Evolutionary conservation across 2,888 invertebrate species (phyloP).

Genomic region (Caenorhabditis sp.): DNA sequence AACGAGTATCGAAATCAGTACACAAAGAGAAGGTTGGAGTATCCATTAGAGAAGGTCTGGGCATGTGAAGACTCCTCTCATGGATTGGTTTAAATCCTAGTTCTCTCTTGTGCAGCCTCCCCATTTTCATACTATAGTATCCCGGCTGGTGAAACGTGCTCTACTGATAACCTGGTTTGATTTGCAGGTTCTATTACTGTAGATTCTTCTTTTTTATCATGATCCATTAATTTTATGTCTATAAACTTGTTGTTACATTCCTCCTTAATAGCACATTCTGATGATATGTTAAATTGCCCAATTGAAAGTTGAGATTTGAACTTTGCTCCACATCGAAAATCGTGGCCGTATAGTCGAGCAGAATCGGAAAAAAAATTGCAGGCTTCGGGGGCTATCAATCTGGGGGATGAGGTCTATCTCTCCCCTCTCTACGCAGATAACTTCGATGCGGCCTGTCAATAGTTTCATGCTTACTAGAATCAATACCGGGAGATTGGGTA

Average conservation of each 20-base stretch:
- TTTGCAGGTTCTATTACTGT: background rate
- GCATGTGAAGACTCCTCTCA: background rate
- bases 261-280: constrained; percentile 22
- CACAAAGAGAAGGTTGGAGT: background rate
- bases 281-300: constrained; percentile 16
- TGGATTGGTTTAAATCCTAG: background rate
- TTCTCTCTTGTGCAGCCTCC: too few species aligned
- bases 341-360: constrained; percentile 35
- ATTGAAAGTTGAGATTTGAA: constrained; percentile 24
- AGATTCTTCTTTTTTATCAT: background rate
- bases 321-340: constrained; percentile 32
- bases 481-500: too few species aligned
- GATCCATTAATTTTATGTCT: background rate
- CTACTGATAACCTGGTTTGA: too few species aligned
- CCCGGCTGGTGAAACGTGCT: too few species aligned
- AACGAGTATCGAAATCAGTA: background rate
- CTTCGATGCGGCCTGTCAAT: too few species aligned
- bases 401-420: too few species aligned
- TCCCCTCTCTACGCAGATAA: too few species aligned
- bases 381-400: too few species aligned
- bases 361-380: constrained; percentile 9
- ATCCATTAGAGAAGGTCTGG: background rate
- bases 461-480: too few species aligned
- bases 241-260: constrained; percentile 17
- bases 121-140: too few species aligned